Conservation (phyloP, 1,140 invertebrate genomes). For the Pseudachorutes palmiensis region DNA sequence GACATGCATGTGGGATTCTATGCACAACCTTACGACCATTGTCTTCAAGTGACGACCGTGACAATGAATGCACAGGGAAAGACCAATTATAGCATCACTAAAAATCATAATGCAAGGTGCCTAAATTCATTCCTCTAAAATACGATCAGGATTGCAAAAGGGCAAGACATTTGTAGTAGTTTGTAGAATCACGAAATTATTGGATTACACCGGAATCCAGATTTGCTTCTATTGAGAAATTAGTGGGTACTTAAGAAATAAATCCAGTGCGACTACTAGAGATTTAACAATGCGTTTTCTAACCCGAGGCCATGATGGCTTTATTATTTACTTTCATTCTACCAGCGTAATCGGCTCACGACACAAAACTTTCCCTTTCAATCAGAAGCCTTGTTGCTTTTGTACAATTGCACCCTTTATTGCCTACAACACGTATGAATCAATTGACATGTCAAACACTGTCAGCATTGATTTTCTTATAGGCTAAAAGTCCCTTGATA, state of each 20-base stretch:
- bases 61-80: background rate
- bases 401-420: conserved; percentile 10
- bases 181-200: too few relatives aligned
- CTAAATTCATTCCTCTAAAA: background rate
- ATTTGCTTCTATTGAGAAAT: too few relatives aligned
- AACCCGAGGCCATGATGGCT: background rate
- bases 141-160: background rate
- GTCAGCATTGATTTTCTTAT: too few relatives aligned
- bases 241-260: background rate
- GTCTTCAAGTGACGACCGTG: background rate
- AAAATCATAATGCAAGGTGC: background rate
- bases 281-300: background rate
- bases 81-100: background rate
- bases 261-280: background rate
- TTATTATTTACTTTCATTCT: background rate
- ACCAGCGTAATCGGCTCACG: background rate
- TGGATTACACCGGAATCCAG: too few relatives aligned
- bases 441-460: too few relatives aligned
- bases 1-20: too few relatives aligned
- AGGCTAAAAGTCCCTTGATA: too few relatives aligned
- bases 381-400: background rate
- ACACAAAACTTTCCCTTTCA: background rate
- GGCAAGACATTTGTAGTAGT: too few relatives aligned
- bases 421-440: background rate
- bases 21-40: background rate